Evolutionary conservation across 2,113 vertebrate genomes (phyloP).

Genomic region (Spea bombifrons): DNA sequence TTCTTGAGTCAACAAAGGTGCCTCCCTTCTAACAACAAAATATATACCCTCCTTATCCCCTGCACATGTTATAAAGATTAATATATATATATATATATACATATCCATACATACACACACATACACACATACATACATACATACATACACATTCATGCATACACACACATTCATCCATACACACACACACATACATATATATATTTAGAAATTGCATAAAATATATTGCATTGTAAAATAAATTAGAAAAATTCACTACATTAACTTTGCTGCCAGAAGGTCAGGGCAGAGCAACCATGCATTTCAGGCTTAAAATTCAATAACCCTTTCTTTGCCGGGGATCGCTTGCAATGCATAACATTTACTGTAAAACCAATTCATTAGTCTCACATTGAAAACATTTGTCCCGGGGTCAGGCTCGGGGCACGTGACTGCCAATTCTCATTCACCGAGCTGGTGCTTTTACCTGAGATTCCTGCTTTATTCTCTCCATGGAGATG

Average conservation of each 20-base stretch:
- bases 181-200: not conserved
- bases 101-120: no score
- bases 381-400: slow-evolving; percentile 48
- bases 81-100: no score
- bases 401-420: slow-evolving; percentile 46
- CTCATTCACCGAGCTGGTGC: slow-evolving; percentile 23
- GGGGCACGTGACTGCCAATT: slow-evolving; percentile 48
- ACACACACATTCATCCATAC: no score
- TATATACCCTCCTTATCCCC: not conserved
- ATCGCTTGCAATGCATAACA: slow-evolving; percentile 40
- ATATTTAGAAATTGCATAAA: not conserved
- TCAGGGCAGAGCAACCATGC: slow-evolving; percentile 42
- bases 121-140: no score
- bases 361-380: slow-evolving; percentile 46
- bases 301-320: slow-evolving; percentile 47
- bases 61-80: no score
- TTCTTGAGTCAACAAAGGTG: slow-evolving; percentile 2
- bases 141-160: no score
- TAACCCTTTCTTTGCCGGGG: slow-evolving; percentile 41
- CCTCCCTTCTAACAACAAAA: not conserved
- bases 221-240: slow-evolving; percentile 42
- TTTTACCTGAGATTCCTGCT: slow-evolving; percentile 26
- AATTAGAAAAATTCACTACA: slow-evolving; percentile 48
- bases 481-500: slow-evolving; percentile 31
- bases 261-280: slow-evolving; percentile 48